These are phyloP conservation scores for Polyergus mexicanus DNA, from an alignment of 1,140 invertebrate species.

Conservation along the genomic window DNA sequence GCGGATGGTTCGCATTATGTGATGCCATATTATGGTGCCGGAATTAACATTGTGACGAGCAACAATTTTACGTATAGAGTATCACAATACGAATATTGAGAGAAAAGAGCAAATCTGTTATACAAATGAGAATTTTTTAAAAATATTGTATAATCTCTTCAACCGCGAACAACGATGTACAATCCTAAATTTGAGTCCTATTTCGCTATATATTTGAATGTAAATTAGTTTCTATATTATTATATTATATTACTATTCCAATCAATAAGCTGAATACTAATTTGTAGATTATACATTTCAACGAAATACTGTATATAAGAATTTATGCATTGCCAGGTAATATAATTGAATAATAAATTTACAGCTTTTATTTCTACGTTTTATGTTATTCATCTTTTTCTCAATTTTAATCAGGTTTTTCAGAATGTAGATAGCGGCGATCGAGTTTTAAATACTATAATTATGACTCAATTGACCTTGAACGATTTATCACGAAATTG, in stretches of 20 bases:
- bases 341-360: slow-evolving; percentile 71
- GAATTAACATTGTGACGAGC: slow-evolving; percentile 92
- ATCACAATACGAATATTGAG: slow-evolving; percentile 93
- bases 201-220: slow-evolving; percentile 50
- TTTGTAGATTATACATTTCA: slow-evolving; percentile 73
- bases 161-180: slow-evolving; percentile 70
- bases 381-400: not conserved
- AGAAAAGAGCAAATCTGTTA: not conserved
- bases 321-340: slow-evolving; percentile 65
- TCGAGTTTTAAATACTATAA: not conserved
- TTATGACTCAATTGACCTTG: slow-evolving; percentile 38
- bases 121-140: slow-evolving; percentile 22
- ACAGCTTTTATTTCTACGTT: slow-evolving; percentile 58
- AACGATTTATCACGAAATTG: slow-evolving; percentile 24
- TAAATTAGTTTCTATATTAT: slow-evolving; percentile 52
- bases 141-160: slow-evolving; percentile 66
- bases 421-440: not conserved
- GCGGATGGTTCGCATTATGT: slow-evolving; percentile 98
- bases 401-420: not conserved
- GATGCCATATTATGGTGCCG: slow-evolving; percentile 97
- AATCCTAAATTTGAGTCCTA: slow-evolving; percentile 70
- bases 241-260: slow-evolving; percentile 34
- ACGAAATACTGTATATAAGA: slow-evolving; percentile 74
- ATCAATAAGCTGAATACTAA: slow-evolving; percentile 40
- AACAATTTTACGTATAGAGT: slow-evolving; percentile 95